Conservation (phyloP, 2,113 vertebrate species). For the Triplophysa dalaica region DNA sequence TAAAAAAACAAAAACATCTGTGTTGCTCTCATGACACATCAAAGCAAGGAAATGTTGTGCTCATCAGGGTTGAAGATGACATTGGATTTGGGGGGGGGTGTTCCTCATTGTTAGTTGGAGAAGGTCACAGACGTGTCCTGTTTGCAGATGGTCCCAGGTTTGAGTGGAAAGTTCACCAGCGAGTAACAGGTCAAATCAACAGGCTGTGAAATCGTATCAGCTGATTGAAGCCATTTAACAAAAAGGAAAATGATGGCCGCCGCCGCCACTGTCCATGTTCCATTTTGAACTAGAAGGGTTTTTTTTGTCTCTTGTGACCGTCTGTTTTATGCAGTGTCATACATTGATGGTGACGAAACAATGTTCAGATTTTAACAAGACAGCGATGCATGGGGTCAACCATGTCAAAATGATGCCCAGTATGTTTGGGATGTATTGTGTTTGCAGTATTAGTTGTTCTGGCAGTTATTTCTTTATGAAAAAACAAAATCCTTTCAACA, state of each 20-base stretch:
- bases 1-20: constrained; percentile 29
- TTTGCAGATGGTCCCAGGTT: constrained; percentile 65
- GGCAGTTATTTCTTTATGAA: too few relatives aligned
- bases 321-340: neutral
- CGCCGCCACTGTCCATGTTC: too few relatives aligned
- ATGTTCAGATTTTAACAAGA: neutral
- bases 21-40: constrained; percentile 45
- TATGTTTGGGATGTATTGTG: too few relatives aligned
- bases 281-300: neutral
- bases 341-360: neutral
- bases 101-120: constrained; percentile 39
- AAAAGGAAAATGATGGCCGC: neutral
- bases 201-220: constrained; percentile 42
- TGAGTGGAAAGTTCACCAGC: constrained; percentile 64
- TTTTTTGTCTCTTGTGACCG: neutral
- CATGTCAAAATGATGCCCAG: neutral
- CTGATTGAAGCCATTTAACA: constrained; percentile 46
- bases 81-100: constrained; percentile 44
- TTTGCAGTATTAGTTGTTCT: too few relatives aligned
- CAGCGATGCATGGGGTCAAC: too few relatives aligned
- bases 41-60: constrained; percentile 43
- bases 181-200: constrained; percentile 39
- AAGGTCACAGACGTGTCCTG: constrained; percentile 69
- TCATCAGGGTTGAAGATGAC: constrained; percentile 10
- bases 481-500: neutral